Base-by-base conservation (phyloP, 2,797 vertebrate species). In the Cephalopachus bancanus region DNA sequence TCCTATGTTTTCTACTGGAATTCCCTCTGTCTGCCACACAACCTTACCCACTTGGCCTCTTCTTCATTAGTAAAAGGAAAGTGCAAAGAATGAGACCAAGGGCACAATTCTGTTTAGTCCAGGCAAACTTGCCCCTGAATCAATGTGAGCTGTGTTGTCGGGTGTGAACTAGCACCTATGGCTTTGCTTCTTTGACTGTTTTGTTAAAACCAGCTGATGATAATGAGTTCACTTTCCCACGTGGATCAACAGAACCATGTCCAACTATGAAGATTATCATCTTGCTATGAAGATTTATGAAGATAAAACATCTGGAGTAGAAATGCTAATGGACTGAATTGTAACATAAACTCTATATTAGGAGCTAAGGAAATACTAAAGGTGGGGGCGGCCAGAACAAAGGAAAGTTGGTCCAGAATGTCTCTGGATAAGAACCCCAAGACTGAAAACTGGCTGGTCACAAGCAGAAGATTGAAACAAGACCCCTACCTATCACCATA, bases 31-130 rank as follows among this genome's bases (percentile, higher is more conserved):
- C 4, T 71, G 33, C 81, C 15, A 33, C 11, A 37, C 1, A 9
- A 26, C 33, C 26, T 65, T 75, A 44, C 44, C 44, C 44, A 44
- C 44, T 44, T 44, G 44, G 85, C 19, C 60, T 85, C 74, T 75
- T 89, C n/a, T 22, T 85, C 44, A 44, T 90, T 80, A 89, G 51
- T 28, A 51, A 62, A 88, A 85, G 44, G 20, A 78, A 88, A 92
- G 51, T 44, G 37, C 57, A 80, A 4, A 8, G 12, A 71, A 60
- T 96, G 55, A 83, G 57, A 51, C 57, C 10, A 28, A 91, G 78
- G 51, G 28, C 17, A 33, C 10, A 15, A n/a, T 33, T 89, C 55
- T 57, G 53, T 87, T 83, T 69, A 72, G 74, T 57, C 24, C 55
- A 72, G 57, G 79, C 33, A 28, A 28, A 60, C 57, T 60, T 57